A percentile compares a stretch with the other conserved stretches of the same genome.
phyloP scores from a whole-genome alignment of 2,113 vertebrate species.

The Nothoprocta perdicaria region DNA sequence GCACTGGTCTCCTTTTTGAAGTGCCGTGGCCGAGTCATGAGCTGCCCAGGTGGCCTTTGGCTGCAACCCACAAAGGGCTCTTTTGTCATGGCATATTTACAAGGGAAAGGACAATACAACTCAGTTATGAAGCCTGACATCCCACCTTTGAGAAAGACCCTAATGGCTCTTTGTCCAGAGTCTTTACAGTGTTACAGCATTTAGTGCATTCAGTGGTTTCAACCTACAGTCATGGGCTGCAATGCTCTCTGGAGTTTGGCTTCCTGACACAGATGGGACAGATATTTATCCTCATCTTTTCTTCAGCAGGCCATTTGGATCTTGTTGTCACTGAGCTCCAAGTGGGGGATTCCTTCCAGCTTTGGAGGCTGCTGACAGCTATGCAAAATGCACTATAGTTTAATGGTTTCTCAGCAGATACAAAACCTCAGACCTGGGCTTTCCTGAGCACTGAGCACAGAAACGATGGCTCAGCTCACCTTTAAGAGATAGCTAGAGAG shows the following conservation, averaged over 20 bases:
- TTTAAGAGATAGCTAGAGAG: background rate
- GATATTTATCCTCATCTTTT: background rate
- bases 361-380: background rate
- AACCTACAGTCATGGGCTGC: background rate
- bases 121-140: background rate
- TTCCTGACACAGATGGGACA: accelerated
- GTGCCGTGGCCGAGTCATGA: background rate
- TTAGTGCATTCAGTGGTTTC: accelerated
- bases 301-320: background rate
- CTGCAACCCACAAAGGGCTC: background rate
- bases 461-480: background rate
- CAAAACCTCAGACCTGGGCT: background rate
- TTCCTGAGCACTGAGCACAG: background rate
- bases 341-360: background rate
- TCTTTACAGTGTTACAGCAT: background rate
- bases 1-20: background rate
- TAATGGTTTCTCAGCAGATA: background rate
- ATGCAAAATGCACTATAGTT: background rate
- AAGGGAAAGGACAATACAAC: accelerated
- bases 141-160: background rate
- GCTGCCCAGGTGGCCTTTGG: background rate
- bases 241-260: accelerated
- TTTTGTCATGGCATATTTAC: background rate
- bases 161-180: background rate
- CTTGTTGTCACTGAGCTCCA: background rate